Conservation (phyloP, 1,140 invertebrate genomes). For the Aphis gossypii region DNA sequence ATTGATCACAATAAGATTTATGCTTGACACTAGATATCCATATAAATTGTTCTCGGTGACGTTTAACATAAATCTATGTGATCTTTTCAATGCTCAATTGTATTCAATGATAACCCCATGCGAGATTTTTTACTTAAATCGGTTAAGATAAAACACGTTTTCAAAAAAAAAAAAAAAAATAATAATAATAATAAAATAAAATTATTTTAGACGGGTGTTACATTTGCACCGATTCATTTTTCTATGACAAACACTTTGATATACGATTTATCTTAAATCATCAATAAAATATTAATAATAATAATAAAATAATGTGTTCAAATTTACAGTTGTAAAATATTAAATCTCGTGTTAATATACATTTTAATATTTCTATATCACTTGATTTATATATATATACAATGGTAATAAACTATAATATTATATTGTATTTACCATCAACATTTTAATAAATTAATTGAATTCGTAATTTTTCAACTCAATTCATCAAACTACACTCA, state of each 20-base stretch:
- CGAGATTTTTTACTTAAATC: background rate
- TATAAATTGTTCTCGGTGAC: background rate
- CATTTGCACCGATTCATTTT: background rate
- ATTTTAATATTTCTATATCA: too few relatives aligned
- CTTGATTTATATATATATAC: too few relatives aligned
- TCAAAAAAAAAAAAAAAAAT: background rate
- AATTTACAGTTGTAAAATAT: background rate
- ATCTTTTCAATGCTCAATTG: background rate
- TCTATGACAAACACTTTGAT: background rate
- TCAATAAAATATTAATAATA: too few relatives aligned
- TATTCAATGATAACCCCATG: background rate
- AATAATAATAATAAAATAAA: background rate
- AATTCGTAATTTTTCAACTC: background rate
- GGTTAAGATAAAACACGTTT: background rate
- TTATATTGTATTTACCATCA: background rate
- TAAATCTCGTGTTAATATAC: background rate
- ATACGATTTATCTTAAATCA: background rate
- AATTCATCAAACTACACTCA: background rate
- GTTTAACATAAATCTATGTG: background rate
- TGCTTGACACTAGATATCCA: background rate
- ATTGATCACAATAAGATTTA: background rate
- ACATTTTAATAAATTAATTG: background rate
- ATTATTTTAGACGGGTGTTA: background rate
- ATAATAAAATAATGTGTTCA: background rate
- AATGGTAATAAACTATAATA: too few relatives aligned